Conservation (phyloP, 1,140 invertebrate species). For the Conus ventricosus region DNA sequence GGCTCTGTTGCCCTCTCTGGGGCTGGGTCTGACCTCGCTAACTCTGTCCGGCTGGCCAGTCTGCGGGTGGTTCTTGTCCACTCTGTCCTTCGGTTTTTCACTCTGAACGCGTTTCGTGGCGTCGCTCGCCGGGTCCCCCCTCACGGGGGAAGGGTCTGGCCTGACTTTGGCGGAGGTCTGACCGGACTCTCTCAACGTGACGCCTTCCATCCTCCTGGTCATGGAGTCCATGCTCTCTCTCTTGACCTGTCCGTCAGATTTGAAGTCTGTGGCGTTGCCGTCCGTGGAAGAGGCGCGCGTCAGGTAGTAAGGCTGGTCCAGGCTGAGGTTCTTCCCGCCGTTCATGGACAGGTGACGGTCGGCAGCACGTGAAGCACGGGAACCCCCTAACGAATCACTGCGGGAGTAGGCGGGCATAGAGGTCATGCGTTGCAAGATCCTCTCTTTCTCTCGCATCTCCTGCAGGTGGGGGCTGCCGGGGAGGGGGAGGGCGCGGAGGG, state of each 20-base stretch:
- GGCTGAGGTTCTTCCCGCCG: conserved; percentile 62
- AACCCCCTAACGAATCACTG: not conserved
- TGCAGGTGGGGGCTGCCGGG: conserved; percentile 39
- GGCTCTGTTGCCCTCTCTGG: conserved; percentile 34
- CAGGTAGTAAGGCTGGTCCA: conserved; percentile 66
- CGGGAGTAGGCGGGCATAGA: conserved; percentile 41
- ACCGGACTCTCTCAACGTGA: not conserved
- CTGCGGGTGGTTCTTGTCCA: no score
- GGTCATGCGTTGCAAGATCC: conserved; percentile 40
- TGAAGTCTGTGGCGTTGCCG: not conserved
- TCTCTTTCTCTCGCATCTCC: conserved; percentile 36
- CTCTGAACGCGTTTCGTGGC: no score
- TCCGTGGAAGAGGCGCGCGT: conserved; percentile 27
- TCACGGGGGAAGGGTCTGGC: not conserved
- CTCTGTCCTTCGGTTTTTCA: no score
- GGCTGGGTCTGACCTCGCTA: not conserved
- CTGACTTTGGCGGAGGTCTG: not conserved
- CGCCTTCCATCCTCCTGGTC: not conserved
- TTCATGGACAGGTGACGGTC: conserved; percentile 40
- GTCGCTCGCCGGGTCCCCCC: conserved; percentile 34
- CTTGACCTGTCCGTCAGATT: not conserved
- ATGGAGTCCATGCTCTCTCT: conserved; percentile 4
- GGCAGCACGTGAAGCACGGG: not conserved
- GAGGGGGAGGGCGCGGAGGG: not conserved
- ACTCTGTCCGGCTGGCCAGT: no score